Evolutionary conservation across 2,888 invertebrate species (phyloP), one percentile per base, ranked within the genome.

Genomic region (Metallyticus violacea): DNA sequence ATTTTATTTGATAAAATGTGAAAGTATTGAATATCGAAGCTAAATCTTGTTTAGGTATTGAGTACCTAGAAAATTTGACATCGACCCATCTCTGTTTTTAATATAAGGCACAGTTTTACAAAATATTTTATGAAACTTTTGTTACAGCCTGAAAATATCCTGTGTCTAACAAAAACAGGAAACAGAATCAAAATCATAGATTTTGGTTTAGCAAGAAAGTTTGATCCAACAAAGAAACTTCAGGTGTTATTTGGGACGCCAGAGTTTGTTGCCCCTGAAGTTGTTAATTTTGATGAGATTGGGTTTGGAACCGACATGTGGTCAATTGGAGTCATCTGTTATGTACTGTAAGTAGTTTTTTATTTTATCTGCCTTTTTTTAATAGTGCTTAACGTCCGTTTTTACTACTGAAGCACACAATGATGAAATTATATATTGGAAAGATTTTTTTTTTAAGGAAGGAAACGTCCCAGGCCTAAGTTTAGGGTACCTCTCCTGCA

Each of bases 131-230:
- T n/a, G n/a, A n/a, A n/a, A n/a, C n/a, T 89, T 89, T 89, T 88
- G 88, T 91, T 92, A 85, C 94, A 98, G 97, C 99, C 99, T 9
- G 99, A 99, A 92, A 99, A 99, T 92, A 99, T 99, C 90, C 94
- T 99, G 85, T 99, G 99, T 90, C 94, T 99, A 28, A 97, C 99
- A 87, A 96, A 97, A 91, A 95, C 97, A 85, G 99, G 99, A n/a
- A 99, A 99, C 93, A 94, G 99, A 89, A 98, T 99, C 90, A 99
- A 99, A 93, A 97, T 99, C 90, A 99, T 99, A 89, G 99, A 99
- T 92, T 99, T 99, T 91, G 99, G 99, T 7, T 93, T 99, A 89
- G 99, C 99, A 4, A 93, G 99, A 90, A 96, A 96, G 91, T 98
- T 96, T 91, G 97, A 98, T 91, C 97, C 98, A 0, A 95, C 95